A percentile compares a stretch with the other conserved stretches of the same genome.
Conservation (phyloP, 1,140 invertebrate genomes). For the Drosophila funebris region DNA sequence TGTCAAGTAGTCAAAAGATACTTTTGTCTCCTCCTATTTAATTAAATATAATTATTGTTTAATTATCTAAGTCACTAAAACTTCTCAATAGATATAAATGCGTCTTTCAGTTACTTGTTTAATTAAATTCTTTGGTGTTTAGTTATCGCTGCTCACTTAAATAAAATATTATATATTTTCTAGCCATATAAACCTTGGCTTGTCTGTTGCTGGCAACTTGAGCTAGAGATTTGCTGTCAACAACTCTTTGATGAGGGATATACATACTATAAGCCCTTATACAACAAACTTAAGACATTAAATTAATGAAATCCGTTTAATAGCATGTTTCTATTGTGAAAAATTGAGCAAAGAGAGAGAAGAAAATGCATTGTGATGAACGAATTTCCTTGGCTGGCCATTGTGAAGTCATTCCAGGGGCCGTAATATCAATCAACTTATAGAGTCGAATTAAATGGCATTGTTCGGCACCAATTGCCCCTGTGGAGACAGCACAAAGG, state of each 20-base stretch:
- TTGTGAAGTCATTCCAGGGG: conserved; percentile 37
- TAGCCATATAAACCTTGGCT: no score
- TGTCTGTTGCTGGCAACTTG: neutral
- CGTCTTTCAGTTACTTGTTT: no score
- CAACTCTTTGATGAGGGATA: conserved; percentile 8
- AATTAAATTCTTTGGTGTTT: no score
- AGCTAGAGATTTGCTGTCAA: neutral
- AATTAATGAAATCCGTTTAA: conserved; percentile 68
- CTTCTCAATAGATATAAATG: no score
- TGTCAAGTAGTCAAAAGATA: no score
- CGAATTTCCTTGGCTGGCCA: conserved; percentile 50
- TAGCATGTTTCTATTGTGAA: conserved; percentile 36
- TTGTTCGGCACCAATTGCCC: conserved; percentile 63
- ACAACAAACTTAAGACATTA: conserved; percentile 20
- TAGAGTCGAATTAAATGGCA: conserved; percentile 62
- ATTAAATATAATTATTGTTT: neutral
- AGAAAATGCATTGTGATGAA: conserved; percentile 58
- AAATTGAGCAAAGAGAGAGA: conserved; percentile 16
- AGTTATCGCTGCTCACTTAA: neutral
- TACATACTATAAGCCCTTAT: conserved; percentile 4
- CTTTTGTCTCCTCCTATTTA: no score
- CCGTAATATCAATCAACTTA: conserved; percentile 36
- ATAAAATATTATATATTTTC: no score
- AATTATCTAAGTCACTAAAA: no score
- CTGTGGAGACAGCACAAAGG: conserved; percentile 10